Evolutionary conservation across 2,888 invertebrate genomes (phyloP).

Genomic region (Venustoraphidia nigricollis): DNA sequence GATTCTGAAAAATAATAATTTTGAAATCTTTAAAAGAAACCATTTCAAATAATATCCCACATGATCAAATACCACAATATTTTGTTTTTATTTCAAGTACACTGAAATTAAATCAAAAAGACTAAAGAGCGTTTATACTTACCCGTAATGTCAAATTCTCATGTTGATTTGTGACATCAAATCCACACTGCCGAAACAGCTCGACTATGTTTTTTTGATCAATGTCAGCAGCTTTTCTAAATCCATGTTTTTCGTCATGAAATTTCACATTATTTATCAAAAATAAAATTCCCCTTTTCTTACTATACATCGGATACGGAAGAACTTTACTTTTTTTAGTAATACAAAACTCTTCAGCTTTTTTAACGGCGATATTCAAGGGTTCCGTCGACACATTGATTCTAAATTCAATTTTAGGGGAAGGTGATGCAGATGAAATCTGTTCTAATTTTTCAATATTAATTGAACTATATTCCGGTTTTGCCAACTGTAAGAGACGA

Average conservation of each 20-base stretch:
- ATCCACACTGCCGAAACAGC: constrained; percentile 44
- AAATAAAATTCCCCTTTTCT: constrained; percentile 35
- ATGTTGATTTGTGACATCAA: constrained; percentile 27
- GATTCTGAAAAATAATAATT: too few relatives aligned
- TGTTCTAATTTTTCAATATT: too few relatives aligned
- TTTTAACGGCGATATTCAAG: background rate
- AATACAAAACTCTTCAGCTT: background rate
- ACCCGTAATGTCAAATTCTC: constrained; percentile 30
- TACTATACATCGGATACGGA: constrained; percentile 32
- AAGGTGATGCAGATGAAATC: too few relatives aligned
- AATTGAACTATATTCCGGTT: too few relatives aligned
- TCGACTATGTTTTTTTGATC: constrained; percentile 40
- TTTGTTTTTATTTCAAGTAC: too few relatives aligned
- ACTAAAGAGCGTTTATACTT: constrained; percentile 11
- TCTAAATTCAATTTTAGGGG: background rate
- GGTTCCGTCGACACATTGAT: background rate
- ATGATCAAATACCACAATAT: too few relatives aligned
- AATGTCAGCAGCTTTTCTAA: constrained; percentile 39
- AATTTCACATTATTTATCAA: constrained; percentile 41
- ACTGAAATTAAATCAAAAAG: too few relatives aligned
- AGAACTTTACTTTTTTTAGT: constrained; percentile 15
- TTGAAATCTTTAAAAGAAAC: too few relatives aligned
- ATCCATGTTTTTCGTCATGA: constrained; percentile 21
- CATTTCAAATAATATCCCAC: too few relatives aligned
- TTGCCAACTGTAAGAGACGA: too few relatives aligned